phyloP scores from a whole-genome alignment of 1,140 invertebrate species.

The Babylonia areolata region DNA sequence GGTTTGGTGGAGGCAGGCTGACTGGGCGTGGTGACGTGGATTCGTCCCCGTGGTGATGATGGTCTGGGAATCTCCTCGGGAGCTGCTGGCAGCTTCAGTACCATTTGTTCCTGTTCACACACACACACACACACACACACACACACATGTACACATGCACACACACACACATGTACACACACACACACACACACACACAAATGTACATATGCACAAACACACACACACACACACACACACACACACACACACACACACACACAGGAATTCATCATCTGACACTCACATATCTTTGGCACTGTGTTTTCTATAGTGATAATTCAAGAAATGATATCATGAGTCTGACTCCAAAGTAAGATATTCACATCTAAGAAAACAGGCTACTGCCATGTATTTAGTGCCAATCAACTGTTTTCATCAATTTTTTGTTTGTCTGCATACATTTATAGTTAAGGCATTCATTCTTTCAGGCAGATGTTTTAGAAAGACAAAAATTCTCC shows the following conservation, averaged over 20 bases:
- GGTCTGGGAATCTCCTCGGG: neutral
- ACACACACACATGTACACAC: conserved; percentile 4
- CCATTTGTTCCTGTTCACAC: conserved; percentile 40
- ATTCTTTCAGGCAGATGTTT: too few relatives aligned
- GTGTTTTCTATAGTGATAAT: too few relatives aligned
- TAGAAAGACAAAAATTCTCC: too few relatives aligned
- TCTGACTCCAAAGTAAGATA: too few relatives aligned
- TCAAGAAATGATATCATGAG: too few relatives aligned
- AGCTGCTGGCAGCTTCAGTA: neutral
- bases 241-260: neutral
- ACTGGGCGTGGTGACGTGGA: conserved; percentile 4
- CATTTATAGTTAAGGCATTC: too few relatives aligned
- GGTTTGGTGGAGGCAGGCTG: conserved; percentile 31
- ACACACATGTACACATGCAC: neutral
- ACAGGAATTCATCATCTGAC: neutral
- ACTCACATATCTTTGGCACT: too few relatives aligned
- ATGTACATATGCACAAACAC: neutral
- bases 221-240: conserved; percentile 21
- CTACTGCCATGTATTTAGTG: too few relatives aligned
- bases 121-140: neutral
- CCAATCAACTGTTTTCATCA: too few relatives aligned
- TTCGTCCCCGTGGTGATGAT: conserved; percentile 16
- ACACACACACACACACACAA: conserved; percentile 21
- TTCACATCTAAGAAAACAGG: too few relatives aligned
- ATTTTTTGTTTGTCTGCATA: too few relatives aligned